phyloP scores from a whole-genome alignment of 2,797 vertebrate species.

The Miichthys miiuy region DNA sequence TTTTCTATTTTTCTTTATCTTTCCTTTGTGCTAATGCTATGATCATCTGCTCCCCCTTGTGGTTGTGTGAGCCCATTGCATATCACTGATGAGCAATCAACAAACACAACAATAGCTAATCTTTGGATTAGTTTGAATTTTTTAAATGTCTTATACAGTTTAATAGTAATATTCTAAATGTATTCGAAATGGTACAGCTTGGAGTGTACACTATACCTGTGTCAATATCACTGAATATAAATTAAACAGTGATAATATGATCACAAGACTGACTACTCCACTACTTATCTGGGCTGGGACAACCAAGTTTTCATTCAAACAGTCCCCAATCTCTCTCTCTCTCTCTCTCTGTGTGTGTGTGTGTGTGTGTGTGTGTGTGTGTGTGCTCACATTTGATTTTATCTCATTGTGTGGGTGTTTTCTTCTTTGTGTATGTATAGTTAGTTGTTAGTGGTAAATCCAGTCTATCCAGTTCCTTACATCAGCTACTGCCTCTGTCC shows the following conservation, averaged over 20 bases:
- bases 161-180: not conserved
- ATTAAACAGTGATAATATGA: slow-evolving; percentile 6
- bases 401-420: slow-evolving; percentile 50
- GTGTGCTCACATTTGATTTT: slow-evolving; percentile 9
- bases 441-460: slow-evolving; percentile 65
- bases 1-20: slow-evolving; percentile 4
- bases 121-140: not conserved
- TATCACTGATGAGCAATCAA: not conserved
- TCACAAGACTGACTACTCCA: slow-evolving; percentile 10
- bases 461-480: slow-evolving; percentile 70
- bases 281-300: slow-evolving; percentile 20
- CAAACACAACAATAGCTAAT: not conserved
- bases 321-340: not conserved
- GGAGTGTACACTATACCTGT: not conserved
- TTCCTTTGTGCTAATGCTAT: not conserved
- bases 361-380: not conserved
- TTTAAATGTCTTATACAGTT: not conserved
- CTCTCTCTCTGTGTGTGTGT: slow-evolving; percentile 17
- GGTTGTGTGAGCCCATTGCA: slow-evolving; percentile 2
- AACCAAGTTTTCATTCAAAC: slow-evolving; percentile 3
- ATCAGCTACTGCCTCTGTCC: slow-evolving; percentile 27
- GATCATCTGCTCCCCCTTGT: slow-evolving; percentile 55
- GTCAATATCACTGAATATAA: not conserved
- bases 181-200: not conserved
- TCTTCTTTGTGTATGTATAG: slow-evolving; percentile 33